Conservation (phyloP, 1,140 invertebrate genomes). For the Lepidurus packardi region DNA sequence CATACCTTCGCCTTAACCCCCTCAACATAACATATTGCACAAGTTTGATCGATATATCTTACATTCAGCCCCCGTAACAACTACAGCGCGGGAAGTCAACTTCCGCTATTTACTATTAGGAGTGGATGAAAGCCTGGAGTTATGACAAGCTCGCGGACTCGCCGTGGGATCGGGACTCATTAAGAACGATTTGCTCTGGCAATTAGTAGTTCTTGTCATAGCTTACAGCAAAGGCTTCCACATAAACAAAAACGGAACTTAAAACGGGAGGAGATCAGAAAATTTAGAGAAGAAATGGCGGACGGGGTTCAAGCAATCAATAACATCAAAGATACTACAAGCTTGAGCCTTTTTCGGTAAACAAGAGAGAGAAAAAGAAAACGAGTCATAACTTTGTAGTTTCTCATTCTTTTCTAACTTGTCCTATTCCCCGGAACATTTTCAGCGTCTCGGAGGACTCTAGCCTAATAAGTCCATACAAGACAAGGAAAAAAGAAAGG, state of each 20-base stretch:
- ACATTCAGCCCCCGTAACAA: not conserved
- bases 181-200: constrained; percentile 4
- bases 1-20: too few species aligned
- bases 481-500: not conserved
- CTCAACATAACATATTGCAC: not conserved
- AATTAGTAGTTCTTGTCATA: constrained; percentile 11
- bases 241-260: not conserved
- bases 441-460: too few species aligned
- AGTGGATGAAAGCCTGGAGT: too few species aligned
- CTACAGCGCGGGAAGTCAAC: not conserved
- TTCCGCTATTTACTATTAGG: constrained; percentile 1
- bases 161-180: not conserved
- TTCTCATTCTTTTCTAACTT: not conserved
- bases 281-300: not conserved
- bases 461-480: not conserved
- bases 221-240: not conserved
- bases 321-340: not conserved
- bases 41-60: not conserved
- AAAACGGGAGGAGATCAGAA: not conserved
- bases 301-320: not conserved
- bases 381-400: not conserved
- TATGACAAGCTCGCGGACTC: too few species aligned
- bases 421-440: too few species aligned
- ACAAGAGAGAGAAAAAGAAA: not conserved
- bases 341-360: not conserved